Conservation (phyloP, 2,888 invertebrate genomes). For the Halictus ligatus region DNA sequence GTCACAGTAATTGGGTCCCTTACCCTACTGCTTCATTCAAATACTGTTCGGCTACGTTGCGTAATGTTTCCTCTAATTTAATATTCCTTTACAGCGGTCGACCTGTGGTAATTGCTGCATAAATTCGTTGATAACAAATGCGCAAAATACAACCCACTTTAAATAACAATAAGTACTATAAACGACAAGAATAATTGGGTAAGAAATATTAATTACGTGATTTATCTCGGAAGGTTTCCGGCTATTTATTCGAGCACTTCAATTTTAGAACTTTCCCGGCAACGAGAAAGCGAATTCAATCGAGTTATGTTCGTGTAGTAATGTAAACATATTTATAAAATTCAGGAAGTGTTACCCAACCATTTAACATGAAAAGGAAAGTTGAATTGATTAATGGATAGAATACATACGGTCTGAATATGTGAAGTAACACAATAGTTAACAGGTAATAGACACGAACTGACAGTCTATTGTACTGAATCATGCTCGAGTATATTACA, state of each 20-base stretch:
- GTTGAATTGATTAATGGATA: neutral
- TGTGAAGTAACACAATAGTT: neutral
- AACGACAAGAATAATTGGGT: neutral
- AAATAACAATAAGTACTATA: neutral
- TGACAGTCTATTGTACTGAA: neutral
- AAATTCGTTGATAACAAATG: neutral
- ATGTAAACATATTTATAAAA: slow-evolving; percentile 3
- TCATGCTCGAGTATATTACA: neutral
- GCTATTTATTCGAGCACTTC: neutral
- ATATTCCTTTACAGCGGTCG: neutral
- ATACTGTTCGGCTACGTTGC: neutral
- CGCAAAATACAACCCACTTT: neutral
- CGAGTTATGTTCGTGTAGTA: neutral
- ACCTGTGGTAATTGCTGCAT: neutral
- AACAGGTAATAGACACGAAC: neutral
- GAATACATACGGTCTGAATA: neutral
- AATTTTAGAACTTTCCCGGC: neutral
- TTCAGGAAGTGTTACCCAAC: neutral
- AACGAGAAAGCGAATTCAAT: neutral
- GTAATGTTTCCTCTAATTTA: neutral
- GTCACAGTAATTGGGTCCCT: no score
- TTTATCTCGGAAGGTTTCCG: neutral
- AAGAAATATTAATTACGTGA: neutral
- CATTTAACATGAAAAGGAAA: neutral
- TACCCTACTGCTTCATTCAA: no score